Evolutionary conservation across 2,888 invertebrate genomes (phyloP), one percentile per base, ranked within the genome.

Genomic region (Drosophila longiperda): DNA sequence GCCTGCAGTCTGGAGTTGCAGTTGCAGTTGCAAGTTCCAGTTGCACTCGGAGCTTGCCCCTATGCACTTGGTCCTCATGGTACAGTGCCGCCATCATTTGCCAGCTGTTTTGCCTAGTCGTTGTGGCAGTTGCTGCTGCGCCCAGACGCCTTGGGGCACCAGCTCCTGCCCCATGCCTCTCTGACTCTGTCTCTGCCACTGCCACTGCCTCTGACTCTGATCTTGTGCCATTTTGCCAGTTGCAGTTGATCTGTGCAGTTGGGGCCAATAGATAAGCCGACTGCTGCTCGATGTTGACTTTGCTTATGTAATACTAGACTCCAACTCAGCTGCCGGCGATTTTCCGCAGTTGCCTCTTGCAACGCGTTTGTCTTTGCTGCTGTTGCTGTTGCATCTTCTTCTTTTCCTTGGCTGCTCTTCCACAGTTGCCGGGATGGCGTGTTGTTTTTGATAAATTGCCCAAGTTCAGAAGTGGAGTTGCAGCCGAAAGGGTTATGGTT

Each of bases 261-360:
- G 72, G 79, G 79, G 86, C 88, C 78, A 65, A 76, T 78, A 82
- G 89, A 85, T 87, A 87, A 72, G 66, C 69, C 66, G 26, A 63
- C 64, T 74, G 72, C 75, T 68, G 62, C 38, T 54, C 75, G 69
- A 70, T 87, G 87, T 81, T 82, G 72, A 81, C 76, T 77, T 69
- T 75, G 82, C 89, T 87, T 87, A 89, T 89, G 87, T 87, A 87
- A 87, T 85, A 87, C 88, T 75, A 81, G 79, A 82, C 84, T 83
- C 70, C 68, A 63, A 61, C 60, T 74, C 75, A 80, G 80, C 80
- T 75, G 79, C 77, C 73, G 71, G 68, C 69, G 57, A 42, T 66
- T 66, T 67, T 65, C 57, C 63, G 55, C 66, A 66, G 55, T 61
- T 73, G 74, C 63, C 32, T 48, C 67, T 71, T 38, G 42, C 57